These are phyloP conservation scores for Drosophila micromelanica DNA, from an alignment of 1,140 invertebrate species.

Conservation along the genomic window DNA sequence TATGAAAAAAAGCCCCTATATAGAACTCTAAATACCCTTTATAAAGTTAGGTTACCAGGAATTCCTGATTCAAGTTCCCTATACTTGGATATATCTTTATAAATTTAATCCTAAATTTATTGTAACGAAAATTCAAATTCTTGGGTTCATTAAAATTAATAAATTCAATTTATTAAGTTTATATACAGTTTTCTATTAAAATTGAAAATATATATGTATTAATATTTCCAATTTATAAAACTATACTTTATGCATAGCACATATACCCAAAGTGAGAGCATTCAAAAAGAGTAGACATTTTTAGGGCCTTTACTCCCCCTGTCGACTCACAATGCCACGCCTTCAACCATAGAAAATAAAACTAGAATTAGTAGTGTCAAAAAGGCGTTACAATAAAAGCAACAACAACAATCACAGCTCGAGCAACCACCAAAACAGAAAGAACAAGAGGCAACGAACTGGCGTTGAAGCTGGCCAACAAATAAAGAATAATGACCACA, in stretches of 20 bases:
- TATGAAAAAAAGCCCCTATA: neutral
- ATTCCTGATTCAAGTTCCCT: no score
- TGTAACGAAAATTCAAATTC: no score
- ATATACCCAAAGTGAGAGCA: neutral
- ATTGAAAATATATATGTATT: no score
- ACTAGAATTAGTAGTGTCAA: slow-evolving; percentile 82
- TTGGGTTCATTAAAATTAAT: no score
- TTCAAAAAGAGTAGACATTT: slow-evolving; percentile 40
- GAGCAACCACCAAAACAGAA: slow-evolving; percentile 4
- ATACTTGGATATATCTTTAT: no score
- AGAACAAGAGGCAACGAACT: slow-evolving; percentile 13
- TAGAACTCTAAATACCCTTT: slow-evolving; percentile 3
- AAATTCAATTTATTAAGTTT: no score
- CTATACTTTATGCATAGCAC: neutral
- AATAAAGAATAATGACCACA: slow-evolving; percentile 82
- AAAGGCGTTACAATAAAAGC: slow-evolving; percentile 75
- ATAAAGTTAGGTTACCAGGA: no score
- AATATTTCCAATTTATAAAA: no score
- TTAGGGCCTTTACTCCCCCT: slow-evolving; percentile 15
- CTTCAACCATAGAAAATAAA: slow-evolving; percentile 58
- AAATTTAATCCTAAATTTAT: no score
- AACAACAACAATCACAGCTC: slow-evolving; percentile 4
- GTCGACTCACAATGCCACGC: slow-evolving; percentile 13
- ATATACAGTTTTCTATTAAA: no score
- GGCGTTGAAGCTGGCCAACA: slow-evolving; percentile 47